Evolutionary conservation across 2,113 vertebrate genomes (phyloP).

Genomic region (Montifringilla adamsi): DNA sequence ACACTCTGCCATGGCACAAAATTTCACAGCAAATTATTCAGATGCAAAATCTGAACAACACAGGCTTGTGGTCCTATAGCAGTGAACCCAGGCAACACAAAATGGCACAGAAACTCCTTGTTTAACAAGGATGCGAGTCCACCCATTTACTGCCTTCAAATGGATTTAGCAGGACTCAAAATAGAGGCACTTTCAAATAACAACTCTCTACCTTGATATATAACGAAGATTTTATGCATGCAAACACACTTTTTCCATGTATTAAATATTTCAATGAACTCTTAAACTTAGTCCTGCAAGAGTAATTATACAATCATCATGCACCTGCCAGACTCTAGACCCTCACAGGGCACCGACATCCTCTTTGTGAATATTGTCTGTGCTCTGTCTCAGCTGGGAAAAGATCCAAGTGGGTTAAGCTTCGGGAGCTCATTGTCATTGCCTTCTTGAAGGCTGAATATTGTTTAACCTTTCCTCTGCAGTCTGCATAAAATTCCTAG

Average conservation of each 20-base stretch:
- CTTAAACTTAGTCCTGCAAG: neutral
- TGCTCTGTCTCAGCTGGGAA: conserved; percentile 2
- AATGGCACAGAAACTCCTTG: neutral
- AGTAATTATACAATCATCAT: neutral
- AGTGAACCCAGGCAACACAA: neutral
- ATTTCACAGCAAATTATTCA: neutral
- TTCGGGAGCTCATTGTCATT: neutral
- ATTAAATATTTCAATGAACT: neutral
- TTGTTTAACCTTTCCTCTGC: conserved; percentile 31
- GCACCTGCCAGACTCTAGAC: conserved; percentile 7
- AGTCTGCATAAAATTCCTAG: conserved; percentile 43
- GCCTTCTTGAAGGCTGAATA: conserved; percentile 31
- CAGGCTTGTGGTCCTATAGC: neutral
- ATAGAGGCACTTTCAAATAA: neutral
- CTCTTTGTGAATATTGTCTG: neutral
- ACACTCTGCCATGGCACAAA: neutral
- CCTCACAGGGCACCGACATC: rapidly evolving
- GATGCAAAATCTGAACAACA: neutral
- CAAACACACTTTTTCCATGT: neutral
- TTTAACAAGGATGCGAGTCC: neutral
- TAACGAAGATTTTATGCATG: neutral
- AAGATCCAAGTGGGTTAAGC: conserved; percentile 29
- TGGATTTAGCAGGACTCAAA: neutral
- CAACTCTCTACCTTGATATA: neutral
- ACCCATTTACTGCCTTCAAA: neutral